Conservation (phyloP, 2,113 vertebrate genomes). For the Sardina pilchardus region DNA sequence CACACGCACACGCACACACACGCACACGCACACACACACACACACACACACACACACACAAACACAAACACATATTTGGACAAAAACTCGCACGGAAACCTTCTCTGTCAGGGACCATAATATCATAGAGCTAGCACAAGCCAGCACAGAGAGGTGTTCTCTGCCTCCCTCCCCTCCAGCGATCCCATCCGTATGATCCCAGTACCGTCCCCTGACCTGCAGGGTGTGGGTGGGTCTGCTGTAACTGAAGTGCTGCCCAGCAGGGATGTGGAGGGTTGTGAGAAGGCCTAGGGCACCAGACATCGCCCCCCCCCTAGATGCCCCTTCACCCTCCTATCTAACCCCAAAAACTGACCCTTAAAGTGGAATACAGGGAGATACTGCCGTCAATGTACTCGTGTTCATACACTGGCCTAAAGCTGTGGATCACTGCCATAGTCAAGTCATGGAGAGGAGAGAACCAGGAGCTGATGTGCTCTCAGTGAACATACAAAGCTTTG, state of each 20-base stretch:
- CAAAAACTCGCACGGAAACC: not conserved
- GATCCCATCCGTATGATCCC: not conserved
- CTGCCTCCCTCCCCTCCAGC: not conserved
- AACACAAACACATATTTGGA: not conserved
- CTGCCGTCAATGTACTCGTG: not conserved
- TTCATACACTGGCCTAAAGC: not conserved
- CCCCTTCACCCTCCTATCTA: not conserved
- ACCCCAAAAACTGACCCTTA: not conserved
- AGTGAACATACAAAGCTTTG: not conserved
- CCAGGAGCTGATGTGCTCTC: not conserved
- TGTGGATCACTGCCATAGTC: not conserved
- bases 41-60: not conserved
- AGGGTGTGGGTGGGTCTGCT: conserved; percentile 38
- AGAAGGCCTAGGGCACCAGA: conserved; percentile 12
- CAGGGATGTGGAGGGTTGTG: not conserved
- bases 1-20: not conserved
- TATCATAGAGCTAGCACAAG: not conserved
- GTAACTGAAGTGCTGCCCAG: not conserved
- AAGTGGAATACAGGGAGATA: not conserved
- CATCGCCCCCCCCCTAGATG: not conserved
- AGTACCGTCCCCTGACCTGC: conserved; percentile 44
- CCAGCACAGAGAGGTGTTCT: not conserved
- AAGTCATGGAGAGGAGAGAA: not conserved
- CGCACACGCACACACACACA: not conserved
- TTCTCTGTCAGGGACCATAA: not conserved